Base-by-base conservation (phyloP, 2,888 invertebrate species). In the Thumatha senex region DNA sequence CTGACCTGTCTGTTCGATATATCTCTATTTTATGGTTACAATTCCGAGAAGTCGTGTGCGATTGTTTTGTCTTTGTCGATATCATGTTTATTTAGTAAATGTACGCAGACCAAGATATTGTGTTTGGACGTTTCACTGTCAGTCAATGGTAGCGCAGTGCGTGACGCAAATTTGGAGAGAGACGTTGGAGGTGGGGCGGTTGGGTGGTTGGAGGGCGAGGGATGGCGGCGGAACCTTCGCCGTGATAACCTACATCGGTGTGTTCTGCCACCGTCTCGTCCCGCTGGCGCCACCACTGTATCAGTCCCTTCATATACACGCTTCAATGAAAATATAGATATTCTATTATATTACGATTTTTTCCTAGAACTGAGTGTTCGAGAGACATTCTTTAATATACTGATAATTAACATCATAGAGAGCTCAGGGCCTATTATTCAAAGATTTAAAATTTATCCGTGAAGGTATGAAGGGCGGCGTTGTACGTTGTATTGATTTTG, bases 211-310 rank as follows among this genome's bases (percentile, higher is more conserved):
- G 61, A 72, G 78, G 72, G 72, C 71, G 76, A 72, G 76, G 75
- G 76, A 59, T 72, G 74, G 41, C 45, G 58, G 65, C 66, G 72
- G 72, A 80, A 80, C 82, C 82, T 84, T 84, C 79, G 81, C 73
- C 78, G 82, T 81, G 80, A 79, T 88, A 76, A 87, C 87, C 88
- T 77, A 87, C 71, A 84, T 84, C 69, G 69, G 63, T 52, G 63
- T 78, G 67, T 66, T 73, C 64, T 71, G 61, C 63, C 48, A 58
- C 43, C 54, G 36, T 67, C 76, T 45, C 55, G 71, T 61, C 63
- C 48, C 58, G 40, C 54, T 67, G 75, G 46, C 55, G 39, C 67
- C 76, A 62, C 52, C 53, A 50, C 59, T 56, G 56, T 58, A 51
- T 46, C 51, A 57, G 40, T 30, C 51, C 38, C 57, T 54, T 48